Conservation (phyloP, 2,888 invertebrate genomes). For the Fragum fragum region DNA sequence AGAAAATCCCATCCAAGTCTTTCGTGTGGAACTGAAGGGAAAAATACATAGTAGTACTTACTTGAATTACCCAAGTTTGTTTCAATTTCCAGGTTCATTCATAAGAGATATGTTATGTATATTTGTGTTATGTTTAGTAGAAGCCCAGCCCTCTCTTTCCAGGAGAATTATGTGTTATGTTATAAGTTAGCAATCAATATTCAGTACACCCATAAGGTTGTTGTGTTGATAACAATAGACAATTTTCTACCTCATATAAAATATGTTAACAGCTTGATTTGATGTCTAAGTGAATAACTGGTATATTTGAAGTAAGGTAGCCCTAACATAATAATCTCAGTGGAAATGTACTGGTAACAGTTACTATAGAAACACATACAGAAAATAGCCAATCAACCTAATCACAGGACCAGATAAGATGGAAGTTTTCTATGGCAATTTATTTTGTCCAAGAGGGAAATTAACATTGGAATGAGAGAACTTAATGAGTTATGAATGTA, state of each 20-base stretch:
- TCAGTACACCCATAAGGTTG: conserved; percentile 9
- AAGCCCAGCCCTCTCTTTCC: conserved; percentile 14
- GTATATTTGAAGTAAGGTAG: conserved; percentile 23
- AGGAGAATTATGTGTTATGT: conserved; percentile 23
- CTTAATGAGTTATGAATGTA: no score
- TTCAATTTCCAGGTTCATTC: conserved; percentile 26
- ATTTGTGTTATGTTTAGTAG: conserved; percentile 15
- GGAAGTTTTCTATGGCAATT: not conserved
- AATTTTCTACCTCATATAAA: conserved; percentile 46
- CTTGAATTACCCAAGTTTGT: conserved; percentile 22
- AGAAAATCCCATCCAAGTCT: conserved; percentile 26
- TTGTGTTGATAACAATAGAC: conserved; percentile 41
- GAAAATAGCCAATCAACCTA: conserved; percentile 8
- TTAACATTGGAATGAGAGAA: not conserved
- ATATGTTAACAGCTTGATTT: conserved; percentile 32
- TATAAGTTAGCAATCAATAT: conserved; percentile 27
- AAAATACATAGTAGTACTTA: not conserved
- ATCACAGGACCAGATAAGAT: conserved; percentile 1
- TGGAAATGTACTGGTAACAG: conserved; percentile 16
- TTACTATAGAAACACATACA: conserved; percentile 1
- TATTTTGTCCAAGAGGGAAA: conserved; percentile 1
- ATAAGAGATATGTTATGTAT: conserved; percentile 13
- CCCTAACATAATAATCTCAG: conserved; percentile 7
- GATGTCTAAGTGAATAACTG: conserved; percentile 16
- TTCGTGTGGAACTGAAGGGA: conserved; percentile 23